Percentiles rank a stretch among this genome's conserved stretches.
Evolutionary conservation across 2,888 invertebrate genomes (phyloP).

Genomic region (Strigamia crassipes): DNA sequence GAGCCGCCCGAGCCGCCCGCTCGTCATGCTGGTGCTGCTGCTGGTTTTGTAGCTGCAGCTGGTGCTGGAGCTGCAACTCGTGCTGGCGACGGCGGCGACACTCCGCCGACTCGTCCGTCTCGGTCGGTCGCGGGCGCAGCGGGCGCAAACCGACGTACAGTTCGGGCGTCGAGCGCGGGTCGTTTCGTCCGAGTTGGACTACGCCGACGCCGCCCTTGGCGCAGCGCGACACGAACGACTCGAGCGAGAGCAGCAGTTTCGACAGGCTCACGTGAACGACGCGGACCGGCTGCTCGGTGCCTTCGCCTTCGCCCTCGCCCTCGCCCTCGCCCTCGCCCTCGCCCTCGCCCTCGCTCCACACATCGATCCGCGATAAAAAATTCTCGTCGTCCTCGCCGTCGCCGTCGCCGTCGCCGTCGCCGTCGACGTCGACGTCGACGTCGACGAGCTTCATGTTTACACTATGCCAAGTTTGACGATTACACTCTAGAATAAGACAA

Average conservation of each 20-base stretch:
- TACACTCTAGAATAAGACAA: too few species aligned
- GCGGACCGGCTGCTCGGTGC: too few species aligned
- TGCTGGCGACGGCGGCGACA: background rate
- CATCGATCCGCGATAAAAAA: constrained; percentile 46
- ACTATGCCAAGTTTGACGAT: too few species aligned
- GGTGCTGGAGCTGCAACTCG: too few species aligned
- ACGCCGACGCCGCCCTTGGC: constrained; percentile 42
- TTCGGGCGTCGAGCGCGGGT: constrained; percentile 51
- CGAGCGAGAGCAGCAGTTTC: constrained; percentile 44
- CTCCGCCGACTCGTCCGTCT: background rate
- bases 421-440: constrained; percentile 11
- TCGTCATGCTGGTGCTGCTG: too few species aligned
- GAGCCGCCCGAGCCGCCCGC: background rate
- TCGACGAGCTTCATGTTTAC: too few species aligned
- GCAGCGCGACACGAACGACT: constrained; percentile 51
- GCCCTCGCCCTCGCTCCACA: constrained; percentile 18
- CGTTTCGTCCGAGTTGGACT: constrained; percentile 51
- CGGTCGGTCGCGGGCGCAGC: background rate
- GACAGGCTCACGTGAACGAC: background rate
- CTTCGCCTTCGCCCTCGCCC: background rate
- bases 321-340: background rate
- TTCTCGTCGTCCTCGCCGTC: constrained; percentile 39
- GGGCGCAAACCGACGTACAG: constrained; percentile 46
- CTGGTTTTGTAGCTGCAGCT: too few species aligned
- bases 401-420: background rate